Evolutionary conservation across 1,140 invertebrate genomes (phyloP).

Genomic region (Eciton burchellii): DNA sequence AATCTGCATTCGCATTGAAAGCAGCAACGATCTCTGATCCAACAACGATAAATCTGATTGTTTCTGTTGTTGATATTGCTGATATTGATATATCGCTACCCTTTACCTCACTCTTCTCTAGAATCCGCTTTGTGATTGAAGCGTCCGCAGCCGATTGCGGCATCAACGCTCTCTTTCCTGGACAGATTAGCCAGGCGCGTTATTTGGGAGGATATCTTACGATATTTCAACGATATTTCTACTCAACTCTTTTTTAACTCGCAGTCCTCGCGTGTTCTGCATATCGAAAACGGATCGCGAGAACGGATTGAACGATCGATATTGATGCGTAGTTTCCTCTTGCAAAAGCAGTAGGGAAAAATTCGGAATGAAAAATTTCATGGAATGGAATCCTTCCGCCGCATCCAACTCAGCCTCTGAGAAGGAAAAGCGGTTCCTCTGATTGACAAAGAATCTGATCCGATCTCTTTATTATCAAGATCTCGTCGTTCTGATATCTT

Average conservation of each 20-base stretch:
- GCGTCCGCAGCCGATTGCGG: conserved; percentile 32
- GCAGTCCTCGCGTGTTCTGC: neutral
- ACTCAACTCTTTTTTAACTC: no score
- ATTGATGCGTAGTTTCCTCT: neutral
- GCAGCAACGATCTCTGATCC: no score
- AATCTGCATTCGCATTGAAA: no score
- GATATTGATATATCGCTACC: conserved; percentile 1
- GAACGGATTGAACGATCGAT: no score
- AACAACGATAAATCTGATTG: no score
- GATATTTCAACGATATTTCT: no score
- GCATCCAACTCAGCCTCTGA: no score
- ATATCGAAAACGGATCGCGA: conserved; percentile 14
- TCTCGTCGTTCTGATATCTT: neutral
- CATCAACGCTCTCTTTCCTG: conserved; percentile 13
- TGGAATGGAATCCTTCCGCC: conserved; percentile 5
- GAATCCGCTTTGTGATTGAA: conserved; percentile 23
- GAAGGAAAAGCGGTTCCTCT: no score
- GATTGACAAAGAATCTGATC: no score
- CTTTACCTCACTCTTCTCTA: conserved; percentile 37
- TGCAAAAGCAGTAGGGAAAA: neutral
- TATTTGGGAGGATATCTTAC: no score
- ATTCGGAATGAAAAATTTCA: neutral
- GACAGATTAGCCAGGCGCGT: conserved; percentile 34
- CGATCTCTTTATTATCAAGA: neutral
- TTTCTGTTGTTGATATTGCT: no score